Evolutionary conservation across 1,140 invertebrate genomes (phyloP).

Genomic region (Bilobella aurantiaca): DNA sequence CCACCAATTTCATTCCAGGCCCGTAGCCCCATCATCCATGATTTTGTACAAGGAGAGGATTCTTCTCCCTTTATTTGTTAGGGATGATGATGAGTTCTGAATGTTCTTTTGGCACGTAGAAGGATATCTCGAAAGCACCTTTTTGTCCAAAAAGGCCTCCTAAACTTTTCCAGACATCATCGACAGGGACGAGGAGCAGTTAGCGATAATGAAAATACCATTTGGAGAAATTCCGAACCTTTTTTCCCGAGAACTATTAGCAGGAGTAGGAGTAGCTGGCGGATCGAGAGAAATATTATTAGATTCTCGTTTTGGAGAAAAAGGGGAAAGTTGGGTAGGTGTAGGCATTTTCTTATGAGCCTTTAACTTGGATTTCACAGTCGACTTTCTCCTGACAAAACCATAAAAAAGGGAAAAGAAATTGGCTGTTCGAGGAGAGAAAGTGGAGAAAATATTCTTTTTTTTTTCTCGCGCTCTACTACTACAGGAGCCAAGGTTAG

Average conservation of each 20-base stretch:
- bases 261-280: background rate
- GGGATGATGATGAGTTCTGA: conserved; percentile 1
- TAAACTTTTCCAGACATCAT: too few relatives aligned
- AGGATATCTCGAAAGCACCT: too few relatives aligned
- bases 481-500: background rate
- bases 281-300: conserved; percentile 1
- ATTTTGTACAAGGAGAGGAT: background rate
- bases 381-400: conserved; percentile 7
- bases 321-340: background rate
- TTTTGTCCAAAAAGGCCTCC: too few relatives aligned
- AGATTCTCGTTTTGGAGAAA: background rate
- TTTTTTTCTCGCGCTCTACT: background rate
- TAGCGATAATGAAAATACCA: conserved; percentile 5
- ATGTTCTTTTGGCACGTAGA: background rate
- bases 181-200: background rate
- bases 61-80: background rate
- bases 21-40: too few relatives aligned
- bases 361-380: conserved; percentile 9
- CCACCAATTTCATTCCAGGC: too few relatives aligned
- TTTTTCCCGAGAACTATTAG: background rate
- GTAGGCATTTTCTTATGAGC: background rate
- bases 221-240: background rate
- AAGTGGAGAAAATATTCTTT: conserved; percentile 6
- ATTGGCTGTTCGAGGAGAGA: conserved; percentile 5
- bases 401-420: background rate